Conservation (phyloP, 2,888 invertebrate genomes). For the Caenorhabditis parvicauda region DNA sequence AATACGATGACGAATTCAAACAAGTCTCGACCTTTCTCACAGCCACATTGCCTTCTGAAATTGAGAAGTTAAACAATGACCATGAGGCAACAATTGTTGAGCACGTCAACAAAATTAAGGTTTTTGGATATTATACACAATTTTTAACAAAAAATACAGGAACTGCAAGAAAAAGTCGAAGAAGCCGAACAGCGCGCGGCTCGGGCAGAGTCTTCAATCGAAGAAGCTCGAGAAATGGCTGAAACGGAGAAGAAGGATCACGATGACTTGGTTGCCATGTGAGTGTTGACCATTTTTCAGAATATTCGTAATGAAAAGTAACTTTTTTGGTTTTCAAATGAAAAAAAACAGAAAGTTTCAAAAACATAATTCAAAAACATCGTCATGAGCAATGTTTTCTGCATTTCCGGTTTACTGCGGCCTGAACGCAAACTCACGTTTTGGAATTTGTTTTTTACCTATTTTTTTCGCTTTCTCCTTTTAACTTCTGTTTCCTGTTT, state of each 20-base stretch:
- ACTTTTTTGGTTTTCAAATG: no score
- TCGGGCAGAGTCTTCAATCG: background rate
- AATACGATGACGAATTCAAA: conserved; percentile 13
- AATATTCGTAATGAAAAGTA: no score
- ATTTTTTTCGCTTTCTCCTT: no score
- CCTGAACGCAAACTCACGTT: no score
- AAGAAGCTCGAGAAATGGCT: background rate
- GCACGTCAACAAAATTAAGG: conserved; percentile 9
- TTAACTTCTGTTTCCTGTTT: no score
- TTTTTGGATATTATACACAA: conserved; percentile 1
- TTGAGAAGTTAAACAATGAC: conserved; percentile 1
- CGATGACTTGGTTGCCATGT: no score
- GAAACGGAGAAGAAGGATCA: background rate
- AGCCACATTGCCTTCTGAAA: background rate
- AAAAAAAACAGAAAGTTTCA: no score
- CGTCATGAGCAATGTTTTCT: no score
- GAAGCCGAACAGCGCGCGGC: background rate
- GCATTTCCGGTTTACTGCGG: no score
- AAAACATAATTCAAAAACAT: no score
- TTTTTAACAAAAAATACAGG: background rate
- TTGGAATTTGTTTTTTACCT: no score
- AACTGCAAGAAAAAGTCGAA: conserved; percentile 1
- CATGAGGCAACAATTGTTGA: conserved; percentile 4
- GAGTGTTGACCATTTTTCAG: no score
- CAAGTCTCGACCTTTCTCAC: conserved; percentile 2